A percentile compares a stretch with the other conserved stretches of the same genome.
Conservation (phyloP, 1,140 invertebrate genomes). For the Zaprionus davidi region DNA sequence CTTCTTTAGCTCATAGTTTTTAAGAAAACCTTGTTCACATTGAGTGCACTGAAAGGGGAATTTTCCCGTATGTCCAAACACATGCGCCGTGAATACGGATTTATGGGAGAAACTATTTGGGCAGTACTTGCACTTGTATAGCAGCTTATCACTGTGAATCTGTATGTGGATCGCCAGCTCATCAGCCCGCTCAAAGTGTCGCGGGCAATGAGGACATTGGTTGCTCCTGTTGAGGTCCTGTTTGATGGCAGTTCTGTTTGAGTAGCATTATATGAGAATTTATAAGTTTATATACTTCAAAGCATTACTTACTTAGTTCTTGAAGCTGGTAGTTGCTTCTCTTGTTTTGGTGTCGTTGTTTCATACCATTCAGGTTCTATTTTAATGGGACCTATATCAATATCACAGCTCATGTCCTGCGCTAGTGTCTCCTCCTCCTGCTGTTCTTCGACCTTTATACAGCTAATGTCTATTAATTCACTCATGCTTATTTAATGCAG, state of each 20-base stretch:
- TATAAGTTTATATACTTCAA: background rate
- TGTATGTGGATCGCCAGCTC: slow-evolving; percentile 26
- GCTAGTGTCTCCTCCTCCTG: background rate
- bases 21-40: slow-evolving; percentile 6
- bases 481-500: background rate
- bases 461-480: slow-evolving; percentile 1
- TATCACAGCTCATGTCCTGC: background rate
- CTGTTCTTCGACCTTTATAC: slow-evolving; percentile 11
- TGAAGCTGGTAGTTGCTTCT: background rate
- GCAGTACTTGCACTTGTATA: slow-evolving; percentile 31
- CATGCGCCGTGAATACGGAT: slow-evolving; percentile 18
- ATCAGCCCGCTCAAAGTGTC: slow-evolving; percentile 11
- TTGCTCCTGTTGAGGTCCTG: background rate
- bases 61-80: slow-evolving; percentile 26
- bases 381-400: slow-evolving; percentile 33
- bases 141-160: slow-evolving; percentile 22
- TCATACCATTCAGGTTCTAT: slow-evolving; percentile 3
- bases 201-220: slow-evolving; percentile 32
- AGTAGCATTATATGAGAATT: background rate
- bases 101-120: slow-evolving; percentile 36
- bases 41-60: slow-evolving; percentile 20
- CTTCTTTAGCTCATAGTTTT: slow-evolving; percentile 4
- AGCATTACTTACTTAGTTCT: background rate
- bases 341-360: background rate
- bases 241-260: background rate